Conservation (phyloP, 1,140 invertebrate species). For the Rhagoletis zephyria region DNA sequence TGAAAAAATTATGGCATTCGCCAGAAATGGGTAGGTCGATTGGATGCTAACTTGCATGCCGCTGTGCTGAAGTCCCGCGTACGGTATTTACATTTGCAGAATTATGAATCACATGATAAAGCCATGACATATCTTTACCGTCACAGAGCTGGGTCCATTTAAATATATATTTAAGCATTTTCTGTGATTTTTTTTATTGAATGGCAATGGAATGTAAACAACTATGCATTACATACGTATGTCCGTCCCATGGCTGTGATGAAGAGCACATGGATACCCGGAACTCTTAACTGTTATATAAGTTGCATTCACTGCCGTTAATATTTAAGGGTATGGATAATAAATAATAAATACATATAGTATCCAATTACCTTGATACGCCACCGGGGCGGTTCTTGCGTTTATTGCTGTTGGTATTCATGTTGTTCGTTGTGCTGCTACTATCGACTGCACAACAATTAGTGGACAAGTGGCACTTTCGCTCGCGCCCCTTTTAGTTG, state of each 20-base stretch:
- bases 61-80: no score
- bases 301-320: not conserved
- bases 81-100: no score
- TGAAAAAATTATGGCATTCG: not conserved
- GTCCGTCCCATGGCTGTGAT: not conserved
- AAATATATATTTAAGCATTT: no score
- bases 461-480: slow-evolving; percentile 34
- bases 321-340: not conserved
- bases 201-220: no score
- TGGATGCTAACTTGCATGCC: not conserved
- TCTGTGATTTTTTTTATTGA: no score
- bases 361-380: slow-evolving; percentile 46
- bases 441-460: slow-evolving; percentile 2
- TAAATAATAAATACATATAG: not conserved
- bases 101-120: no score
- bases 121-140: no score
- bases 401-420: slow-evolving; percentile 70
- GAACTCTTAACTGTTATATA: not conserved
- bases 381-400: slow-evolving; percentile 71
- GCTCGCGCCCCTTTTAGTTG: slow-evolving; percentile 16
- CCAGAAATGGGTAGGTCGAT: not conserved
- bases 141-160: no score
- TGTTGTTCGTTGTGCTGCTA: slow-evolving; percentile 15
- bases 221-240: no score
- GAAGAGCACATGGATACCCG: not conserved